Evolutionary conservation across 2,888 invertebrate genomes (phyloP).

Genomic region (Amphipyra berbera): DNA sequence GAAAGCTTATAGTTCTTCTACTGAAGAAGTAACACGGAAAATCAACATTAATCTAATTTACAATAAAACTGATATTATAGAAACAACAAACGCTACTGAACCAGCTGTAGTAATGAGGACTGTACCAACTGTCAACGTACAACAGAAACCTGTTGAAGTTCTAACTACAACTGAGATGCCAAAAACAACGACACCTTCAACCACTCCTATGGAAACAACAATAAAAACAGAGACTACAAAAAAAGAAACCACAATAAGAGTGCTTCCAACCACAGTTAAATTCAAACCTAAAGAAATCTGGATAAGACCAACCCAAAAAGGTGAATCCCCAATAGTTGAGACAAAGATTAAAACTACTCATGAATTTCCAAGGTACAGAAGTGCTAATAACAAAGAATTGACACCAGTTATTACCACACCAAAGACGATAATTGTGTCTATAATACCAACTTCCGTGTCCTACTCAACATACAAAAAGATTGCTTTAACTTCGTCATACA

Average conservation of each 20-base stretch:
- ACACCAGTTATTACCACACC: slow-evolving; percentile 76
- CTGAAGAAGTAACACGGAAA: slow-evolving; percentile 47
- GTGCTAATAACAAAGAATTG: slow-evolving; percentile 72
- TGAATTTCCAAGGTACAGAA: slow-evolving; percentile 70
- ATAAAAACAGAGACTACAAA: slow-evolving; percentile 66
- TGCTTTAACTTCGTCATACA: slow-evolving; percentile 76
- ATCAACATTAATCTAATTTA: slow-evolving; percentile 54
- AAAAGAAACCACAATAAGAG: slow-evolving; percentile 73
- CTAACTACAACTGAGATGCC: slow-evolving; percentile 57
- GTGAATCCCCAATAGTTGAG: slow-evolving; percentile 77
- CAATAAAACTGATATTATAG: slow-evolving; percentile 60
- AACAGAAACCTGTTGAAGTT: slow-evolving; percentile 26
- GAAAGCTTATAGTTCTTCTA: slow-evolving; percentile 24
- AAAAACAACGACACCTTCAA: slow-evolving; percentile 32
- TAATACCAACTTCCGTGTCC: slow-evolving; percentile 86
- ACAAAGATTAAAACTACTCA: slow-evolving; percentile 73
- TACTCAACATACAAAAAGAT: slow-evolving; percentile 85
- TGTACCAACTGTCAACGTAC: slow-evolving; percentile 11
- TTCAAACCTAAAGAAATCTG: slow-evolving; percentile 87
- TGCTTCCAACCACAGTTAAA: slow-evolving; percentile 76
- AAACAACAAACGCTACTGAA: slow-evolving; percentile 30
- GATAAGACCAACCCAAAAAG: slow-evolving; percentile 87
- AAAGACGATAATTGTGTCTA: slow-evolving; percentile 85
- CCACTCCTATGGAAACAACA: slow-evolving; percentile 51
- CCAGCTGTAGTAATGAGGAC: slow-evolving; percentile 6